A percentile compares a stretch with the other conserved stretches of the same genome.
These are phyloP conservation scores for Anastrepha ludens DNA, from an alignment of 1,140 invertebrate genomes.

Conservation along the genomic window DNA sequence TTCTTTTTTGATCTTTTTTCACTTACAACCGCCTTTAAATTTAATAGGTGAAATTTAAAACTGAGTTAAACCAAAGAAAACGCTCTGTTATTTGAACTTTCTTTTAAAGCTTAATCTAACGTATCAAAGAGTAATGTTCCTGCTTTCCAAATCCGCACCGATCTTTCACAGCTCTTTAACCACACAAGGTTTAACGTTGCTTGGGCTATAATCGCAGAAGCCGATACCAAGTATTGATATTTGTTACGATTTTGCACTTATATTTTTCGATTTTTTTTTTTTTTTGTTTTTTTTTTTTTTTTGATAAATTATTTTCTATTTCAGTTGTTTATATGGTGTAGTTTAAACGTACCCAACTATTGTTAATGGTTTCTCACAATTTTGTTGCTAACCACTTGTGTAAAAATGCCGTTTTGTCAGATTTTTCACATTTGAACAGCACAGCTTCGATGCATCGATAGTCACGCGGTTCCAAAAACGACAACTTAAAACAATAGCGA, in stretches of 20 bases:
- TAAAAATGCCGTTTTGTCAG: conserved; percentile 4
- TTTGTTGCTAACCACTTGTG: neutral
- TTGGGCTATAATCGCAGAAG: conserved; percentile 4
- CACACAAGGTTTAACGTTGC: conserved; percentile 29
- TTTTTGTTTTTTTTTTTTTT: neutral
- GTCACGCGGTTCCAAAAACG: neutral
- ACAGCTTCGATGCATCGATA: no score
- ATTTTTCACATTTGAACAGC: neutral
- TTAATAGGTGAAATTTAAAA: neutral
- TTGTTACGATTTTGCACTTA: conserved; percentile 18
- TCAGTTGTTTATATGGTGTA: neutral
- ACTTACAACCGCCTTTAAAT: conserved; percentile 8
- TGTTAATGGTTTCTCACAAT: conserved; percentile 13
- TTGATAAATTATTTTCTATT: neutral
- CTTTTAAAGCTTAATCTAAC: conserved; percentile 18
- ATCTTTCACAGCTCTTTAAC: conserved; percentile 18
- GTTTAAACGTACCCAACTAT: neutral
- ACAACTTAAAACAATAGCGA: conserved; percentile 25
- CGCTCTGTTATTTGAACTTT: conserved; percentile 7
- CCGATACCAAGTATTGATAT: conserved; percentile 18
- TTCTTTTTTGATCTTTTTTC: neutral
- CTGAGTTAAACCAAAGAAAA: conserved; percentile 11
- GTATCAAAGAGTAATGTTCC: neutral
- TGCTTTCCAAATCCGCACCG: conserved; percentile 18
- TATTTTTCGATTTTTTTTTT: neutral